Percentiles rank a stretch among this genome's conserved stretches.
These are phyloP conservation scores for Trachelipus rathkii DNA, from an alignment of 1,140 invertebrate genomes.

Conservation along the genomic window DNA sequence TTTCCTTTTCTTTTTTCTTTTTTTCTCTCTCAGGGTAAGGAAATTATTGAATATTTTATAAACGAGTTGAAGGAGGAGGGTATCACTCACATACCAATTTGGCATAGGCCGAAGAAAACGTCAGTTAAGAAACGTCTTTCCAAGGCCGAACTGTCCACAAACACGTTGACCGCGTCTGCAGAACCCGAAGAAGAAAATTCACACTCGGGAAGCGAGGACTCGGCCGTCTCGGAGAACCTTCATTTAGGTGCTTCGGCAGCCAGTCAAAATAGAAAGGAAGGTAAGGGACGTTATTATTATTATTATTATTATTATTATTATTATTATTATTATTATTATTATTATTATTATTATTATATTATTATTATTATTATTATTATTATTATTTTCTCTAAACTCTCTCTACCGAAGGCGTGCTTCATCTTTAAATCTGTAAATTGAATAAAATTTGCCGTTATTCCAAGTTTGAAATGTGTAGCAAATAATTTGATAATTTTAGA, in stretches of 20 bases:
- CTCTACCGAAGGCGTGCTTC: no score
- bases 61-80: slow-evolving; percentile 74
- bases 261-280: slow-evolving; percentile 21
- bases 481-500: no score
- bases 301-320: not conserved
- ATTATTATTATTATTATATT: no score
- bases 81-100: slow-evolving; percentile 59
- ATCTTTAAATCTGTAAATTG: no score
- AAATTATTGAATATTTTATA: slow-evolving; percentile 92
- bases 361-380: no score
- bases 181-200: slow-evolving; percentile 24
- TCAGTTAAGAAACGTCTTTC: not conserved
- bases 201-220: slow-evolving; percentile 29
- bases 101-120: slow-evolving; percentile 22
- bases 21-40: slow-evolving; percentile 67
- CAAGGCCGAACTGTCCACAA: slow-evolving; percentile 11
- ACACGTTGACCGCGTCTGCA: not conserved
- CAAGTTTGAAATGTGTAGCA: no score
- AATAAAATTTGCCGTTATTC: no score
- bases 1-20: no score
- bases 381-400: not conserved
- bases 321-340: not conserved
- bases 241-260: slow-evolving; percentile 47
- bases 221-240: slow-evolving; percentile 43
- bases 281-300: not conserved